These are phyloP conservation scores for Nematostella vectensis DNA, from an alignment of 92 coral and sea anemone genomes.

Conservation along the genomic window DNA sequence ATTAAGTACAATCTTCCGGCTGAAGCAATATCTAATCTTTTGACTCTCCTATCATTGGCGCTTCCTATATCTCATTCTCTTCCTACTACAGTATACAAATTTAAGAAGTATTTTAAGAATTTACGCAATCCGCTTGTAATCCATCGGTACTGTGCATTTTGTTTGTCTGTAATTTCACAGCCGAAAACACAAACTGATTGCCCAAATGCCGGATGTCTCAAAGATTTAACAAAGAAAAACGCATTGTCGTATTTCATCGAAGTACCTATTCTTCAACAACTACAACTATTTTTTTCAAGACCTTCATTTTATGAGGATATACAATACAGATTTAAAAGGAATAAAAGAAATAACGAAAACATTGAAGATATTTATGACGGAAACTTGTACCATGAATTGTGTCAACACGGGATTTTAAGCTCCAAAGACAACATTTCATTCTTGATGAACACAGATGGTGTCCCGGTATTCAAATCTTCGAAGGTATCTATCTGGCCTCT, in stretches of 20 bases:
- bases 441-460: constrained; percentile 50
- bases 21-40: constrained; percentile 37
- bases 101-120: constrained; percentile 37
- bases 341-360: constrained; percentile 10
- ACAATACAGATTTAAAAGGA: constrained; percentile 39
- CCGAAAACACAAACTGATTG: constrained; percentile 13
- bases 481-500: constrained; percentile 66
- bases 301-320: constrained; percentile 32
- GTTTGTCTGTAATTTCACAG: constrained; percentile 20
- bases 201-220: constrained; percentile 37
- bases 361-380: constrained; percentile 56
- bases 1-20: constrained; percentile 40
- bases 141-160: constrained; percentile 43
- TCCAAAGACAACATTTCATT: constrained; percentile 41
- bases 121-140: constrained; percentile 29
- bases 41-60: constrained; percentile 25
- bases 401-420: constrained; percentile 20
- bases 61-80: constrained; percentile 35
- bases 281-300: constrained; percentile 30
- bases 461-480: constrained; percentile 69
- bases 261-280: constrained; percentile 35
- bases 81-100: constrained; percentile 23
- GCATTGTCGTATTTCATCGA: constrained; percentile 32
- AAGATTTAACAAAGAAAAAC: constrained; percentile 24
- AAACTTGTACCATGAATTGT: constrained; percentile 34